Evolutionary conservation across 2,113 vertebrate species (phyloP).

Genomic region (Plestiodon gilberti): DNA sequence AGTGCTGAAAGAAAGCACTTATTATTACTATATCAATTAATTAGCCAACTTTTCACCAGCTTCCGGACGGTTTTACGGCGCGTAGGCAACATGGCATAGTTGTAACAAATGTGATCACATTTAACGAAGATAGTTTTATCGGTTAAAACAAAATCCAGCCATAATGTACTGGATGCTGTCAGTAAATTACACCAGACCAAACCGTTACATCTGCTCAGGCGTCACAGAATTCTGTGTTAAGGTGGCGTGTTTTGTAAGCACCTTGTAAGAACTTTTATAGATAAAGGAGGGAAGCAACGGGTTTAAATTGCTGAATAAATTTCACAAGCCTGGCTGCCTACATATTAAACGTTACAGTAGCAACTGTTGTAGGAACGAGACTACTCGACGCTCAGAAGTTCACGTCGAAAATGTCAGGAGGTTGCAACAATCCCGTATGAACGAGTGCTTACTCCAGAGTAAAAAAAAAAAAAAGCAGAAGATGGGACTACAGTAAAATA

Average conservation of each 20-base stretch:
- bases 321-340: constrained; percentile 37
- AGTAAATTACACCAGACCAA: constrained; percentile 22
- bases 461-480: not conserved
- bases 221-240: not conserved
- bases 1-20: constrained; percentile 13
- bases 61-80: not conserved
- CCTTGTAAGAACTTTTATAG: constrained; percentile 46
- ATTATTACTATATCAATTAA: constrained; percentile 25
- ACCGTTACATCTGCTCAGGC: too few species aligned
- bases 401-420: constrained; percentile 31
- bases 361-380: constrained; percentile 54
- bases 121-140: too few species aligned
- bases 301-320: constrained; percentile 27
- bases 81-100: too few species aligned
- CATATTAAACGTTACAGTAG: constrained; percentile 58
- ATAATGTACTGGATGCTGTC: constrained; percentile 14
- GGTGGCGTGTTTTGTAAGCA: not conserved
- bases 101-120: not conserved
- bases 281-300: constrained; percentile 47
- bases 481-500: constrained; percentile 32
- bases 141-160: not conserved
- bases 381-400: constrained; percentile 58
- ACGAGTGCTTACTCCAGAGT: not conserved
- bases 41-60: not conserved
- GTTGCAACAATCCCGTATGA: not conserved